Conservation (phyloP, 1,140 invertebrate genomes). For the Procambarus clarkii region DNA sequence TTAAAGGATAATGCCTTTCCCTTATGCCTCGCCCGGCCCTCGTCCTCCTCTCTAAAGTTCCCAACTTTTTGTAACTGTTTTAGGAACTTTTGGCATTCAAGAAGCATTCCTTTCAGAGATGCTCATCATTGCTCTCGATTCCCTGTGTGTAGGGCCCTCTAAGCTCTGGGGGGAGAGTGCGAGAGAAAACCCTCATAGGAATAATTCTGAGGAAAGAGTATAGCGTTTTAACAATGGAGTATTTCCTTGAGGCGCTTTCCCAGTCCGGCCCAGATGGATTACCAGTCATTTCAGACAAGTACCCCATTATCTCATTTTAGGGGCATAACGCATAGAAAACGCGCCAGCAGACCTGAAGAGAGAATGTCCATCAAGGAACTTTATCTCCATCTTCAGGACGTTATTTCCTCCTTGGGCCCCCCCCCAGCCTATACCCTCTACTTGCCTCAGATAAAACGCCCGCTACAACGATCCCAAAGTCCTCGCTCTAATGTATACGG, state of each 20-base stretch:
- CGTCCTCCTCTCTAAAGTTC: no score
- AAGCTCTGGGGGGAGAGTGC: no score
- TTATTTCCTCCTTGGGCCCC: neutral
- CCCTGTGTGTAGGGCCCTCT: no score
- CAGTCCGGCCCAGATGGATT: neutral
- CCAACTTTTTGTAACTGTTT: no score
- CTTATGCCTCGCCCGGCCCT: no score
- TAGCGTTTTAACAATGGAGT: neutral
- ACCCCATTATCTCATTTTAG: constrained; percentile 7
- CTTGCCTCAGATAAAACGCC: no score
- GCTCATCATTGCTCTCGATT: neutral
- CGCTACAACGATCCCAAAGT: no score
- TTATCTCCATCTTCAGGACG: neutral
- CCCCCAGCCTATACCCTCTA: no score
- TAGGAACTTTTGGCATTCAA: no score
- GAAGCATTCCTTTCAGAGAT: neutral
- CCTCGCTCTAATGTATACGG: no score
- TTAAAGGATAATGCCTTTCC: no score
- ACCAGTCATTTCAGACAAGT: constrained; percentile 4
- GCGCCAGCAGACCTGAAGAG: neutral
- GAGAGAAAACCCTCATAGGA: no score
- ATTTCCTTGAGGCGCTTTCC: neutral
- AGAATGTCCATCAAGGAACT: neutral
- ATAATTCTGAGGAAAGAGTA: neutral
- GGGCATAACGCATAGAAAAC: neutral